These are phyloP conservation scores for Perizoma affinitatum DNA, from an alignment of 2,888 invertebrate genomes.

Conservation along the genomic window DNA sequence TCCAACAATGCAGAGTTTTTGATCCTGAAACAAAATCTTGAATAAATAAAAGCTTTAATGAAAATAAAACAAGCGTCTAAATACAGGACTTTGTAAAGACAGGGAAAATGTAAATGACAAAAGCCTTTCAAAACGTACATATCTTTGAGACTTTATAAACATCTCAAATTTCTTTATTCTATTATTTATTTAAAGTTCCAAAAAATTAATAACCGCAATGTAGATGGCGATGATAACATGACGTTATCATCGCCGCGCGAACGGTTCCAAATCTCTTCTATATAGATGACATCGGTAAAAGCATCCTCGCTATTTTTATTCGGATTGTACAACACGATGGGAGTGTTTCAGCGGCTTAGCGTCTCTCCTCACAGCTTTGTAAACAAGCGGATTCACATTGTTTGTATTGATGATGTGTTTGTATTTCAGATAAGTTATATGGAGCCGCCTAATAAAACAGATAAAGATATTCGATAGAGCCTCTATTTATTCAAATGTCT, in stretches of 20 bases:
- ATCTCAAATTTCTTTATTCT: conserved; percentile 6
- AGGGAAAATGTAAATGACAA: conserved; percentile 16
- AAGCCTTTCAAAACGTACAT: conserved; percentile 19
- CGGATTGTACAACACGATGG: conserved; percentile 44
- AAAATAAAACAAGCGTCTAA: conserved; percentile 16
- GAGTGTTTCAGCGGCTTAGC: conserved; percentile 51
- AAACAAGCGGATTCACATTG: conserved; percentile 49
- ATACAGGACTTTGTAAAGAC: conserved; percentile 21
- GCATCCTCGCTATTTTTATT: conserved; percentile 48
- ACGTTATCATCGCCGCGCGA: conserved; percentile 37
- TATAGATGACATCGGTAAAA: conserved; percentile 41
- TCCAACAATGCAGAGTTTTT: conserved; percentile 66
- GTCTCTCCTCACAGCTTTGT: conserved; percentile 39
- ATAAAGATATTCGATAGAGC: conserved; percentile 46
- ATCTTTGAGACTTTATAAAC: conserved; percentile 13
- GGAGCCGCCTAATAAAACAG: conserved; percentile 33
- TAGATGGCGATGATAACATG: conserved; percentile 38
- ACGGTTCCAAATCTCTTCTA: conserved; percentile 27
- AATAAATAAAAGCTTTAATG: conserved; percentile 26
- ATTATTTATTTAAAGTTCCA: neutral
- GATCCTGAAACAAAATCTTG: conserved; percentile 68
- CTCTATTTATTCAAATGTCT: conserved; percentile 71
- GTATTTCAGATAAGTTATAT: conserved; percentile 40
- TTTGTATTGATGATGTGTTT: conserved; percentile 50
- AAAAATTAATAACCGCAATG: no score